Evolutionary conservation across 2,888 invertebrate genomes (phyloP).

Genomic region (Syritta pipiens): DNA sequence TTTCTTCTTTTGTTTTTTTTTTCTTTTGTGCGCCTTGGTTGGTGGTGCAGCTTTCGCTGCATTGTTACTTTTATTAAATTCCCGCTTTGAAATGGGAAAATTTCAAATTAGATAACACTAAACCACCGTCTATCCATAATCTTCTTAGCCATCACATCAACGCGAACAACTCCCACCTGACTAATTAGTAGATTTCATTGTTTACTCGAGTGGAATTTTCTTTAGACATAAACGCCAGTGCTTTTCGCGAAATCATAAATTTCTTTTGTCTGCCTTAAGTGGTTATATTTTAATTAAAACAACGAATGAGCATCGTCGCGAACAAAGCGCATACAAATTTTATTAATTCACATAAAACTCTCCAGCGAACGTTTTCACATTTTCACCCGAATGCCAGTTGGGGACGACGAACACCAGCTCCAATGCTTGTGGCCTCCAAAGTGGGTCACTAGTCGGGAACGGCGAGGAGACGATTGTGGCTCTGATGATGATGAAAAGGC

Average conservation of each 20-base stretch:
- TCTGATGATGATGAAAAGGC: conserved; percentile 32
- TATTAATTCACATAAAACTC: conserved; percentile 60
- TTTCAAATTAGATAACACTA: too few relatives aligned
- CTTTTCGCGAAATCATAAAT: conserved; percentile 44
- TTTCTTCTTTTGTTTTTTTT: too few relatives aligned
- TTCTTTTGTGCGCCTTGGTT: too few relatives aligned
- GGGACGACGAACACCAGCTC: too few relatives aligned
- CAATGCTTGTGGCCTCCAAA: conserved; percentile 6
- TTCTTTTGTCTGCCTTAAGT: conserved; percentile 62
- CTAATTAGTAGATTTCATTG: conserved; percentile 46
- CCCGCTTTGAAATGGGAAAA: too few relatives aligned
- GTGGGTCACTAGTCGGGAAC: background rate
- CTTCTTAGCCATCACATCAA: background rate
- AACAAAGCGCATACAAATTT: conserved; percentile 65
- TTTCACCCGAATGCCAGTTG: conserved; percentile 19
- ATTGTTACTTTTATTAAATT: too few relatives aligned
- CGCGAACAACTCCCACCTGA: conserved; percentile 1
- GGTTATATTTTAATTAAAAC: conserved; percentile 67
- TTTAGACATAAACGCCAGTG: conserved; percentile 22
- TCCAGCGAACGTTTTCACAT: conserved; percentile 31
- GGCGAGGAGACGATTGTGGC: conserved; percentile 19
- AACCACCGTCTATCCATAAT: too few relatives aligned
- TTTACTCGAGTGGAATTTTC: conserved; percentile 9
- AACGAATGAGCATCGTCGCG: conserved; percentile 58
- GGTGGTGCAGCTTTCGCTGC: too few relatives aligned